Evolutionary conservation across 2,888 invertebrate species (phyloP), one percentile per base, ranked within the genome.

Genomic region (Polydrusus cervinus): DNA sequence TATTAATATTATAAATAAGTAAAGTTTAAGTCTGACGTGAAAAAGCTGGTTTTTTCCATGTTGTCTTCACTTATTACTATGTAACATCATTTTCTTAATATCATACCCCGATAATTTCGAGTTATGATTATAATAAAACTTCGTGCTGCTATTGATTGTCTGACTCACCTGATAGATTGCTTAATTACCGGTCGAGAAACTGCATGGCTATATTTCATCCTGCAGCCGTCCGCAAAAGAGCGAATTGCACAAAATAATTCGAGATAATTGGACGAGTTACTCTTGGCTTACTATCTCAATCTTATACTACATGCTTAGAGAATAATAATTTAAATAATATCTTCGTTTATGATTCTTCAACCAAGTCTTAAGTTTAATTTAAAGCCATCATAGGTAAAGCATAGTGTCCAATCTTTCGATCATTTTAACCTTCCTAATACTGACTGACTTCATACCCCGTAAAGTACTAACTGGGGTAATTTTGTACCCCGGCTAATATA

Each of bases 161-260:
- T 82, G 83, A 84, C 83, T 80, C 79, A 81, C 79, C 83, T 85
- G 85, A 86, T 86, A 85, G 85, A 86, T 85, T 83, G 85, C 85
- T 86, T 85, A 85, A 86, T 86, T 86, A 86, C 83, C 81, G 83
- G 82, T 82, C 81, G 64, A 73, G 82, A 81, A 80, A 82, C 80
- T 81, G 82, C 82, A 81, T 80, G 81, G 84, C 84, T 78, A 84
- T 85, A 85, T 84, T 84, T 85, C 84, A 85, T 83, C 80, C 73
- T 78, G 75, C 49, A 55, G 69, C 75, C 79, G 79, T 78, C 78
- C 74, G 78, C 79, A 79, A 78, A 74, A 72, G 76, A 81, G 82
- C 83, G 49, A 81, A 83, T 81, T 83, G 81, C 82, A 81, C 85
- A 84, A 85, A 85, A 86, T 85, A 85, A 84, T 85, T 83, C 82